A percentile compares a stretch with the other conserved stretches of the same genome.
These are phyloP conservation scores for Aphidius ervi DNA, from an alignment of 1,140 invertebrate genomes.

Conservation along the genomic window DNA sequence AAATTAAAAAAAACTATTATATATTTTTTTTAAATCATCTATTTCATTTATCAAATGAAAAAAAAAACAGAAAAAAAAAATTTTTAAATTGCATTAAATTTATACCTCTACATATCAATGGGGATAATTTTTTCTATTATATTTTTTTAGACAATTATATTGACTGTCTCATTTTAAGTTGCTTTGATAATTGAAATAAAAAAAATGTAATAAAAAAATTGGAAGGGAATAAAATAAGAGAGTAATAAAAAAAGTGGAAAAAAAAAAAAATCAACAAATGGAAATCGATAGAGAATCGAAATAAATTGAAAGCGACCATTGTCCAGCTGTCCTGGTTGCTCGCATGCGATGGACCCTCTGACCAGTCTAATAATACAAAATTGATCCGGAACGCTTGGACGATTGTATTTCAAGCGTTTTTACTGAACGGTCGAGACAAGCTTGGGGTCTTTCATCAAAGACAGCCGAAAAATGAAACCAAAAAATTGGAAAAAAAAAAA, in stretches of 20 bases:
- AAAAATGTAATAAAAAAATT: constrained; percentile 11
- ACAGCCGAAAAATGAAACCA: constrained; percentile 15
- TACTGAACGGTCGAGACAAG: constrained; percentile 10
- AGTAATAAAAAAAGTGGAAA: constrained; percentile 12
- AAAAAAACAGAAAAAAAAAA: too few relatives aligned
- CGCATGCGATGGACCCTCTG: constrained; percentile 29
- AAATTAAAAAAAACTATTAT: too few relatives aligned
- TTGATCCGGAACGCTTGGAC: constrained; percentile 41
- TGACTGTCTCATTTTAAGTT: constrained; percentile 11
- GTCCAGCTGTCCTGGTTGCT: constrained; percentile 41
- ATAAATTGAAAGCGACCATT: constrained; percentile 30
- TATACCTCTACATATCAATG: neutral
- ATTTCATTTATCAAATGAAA: too few relatives aligned
- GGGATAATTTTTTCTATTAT: neutral
- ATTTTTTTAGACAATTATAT: neutral
- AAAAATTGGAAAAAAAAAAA: constrained; percentile 27
- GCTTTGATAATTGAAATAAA: neutral
- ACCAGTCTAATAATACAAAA: constrained; percentile 41
- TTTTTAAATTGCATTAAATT: too few relatives aligned
- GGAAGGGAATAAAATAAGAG: neutral
- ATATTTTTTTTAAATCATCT: too few relatives aligned
- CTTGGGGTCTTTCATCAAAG: constrained; percentile 33
- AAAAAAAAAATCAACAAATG: constrained; percentile 21
- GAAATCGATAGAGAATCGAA: constrained; percentile 27
- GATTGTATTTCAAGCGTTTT: constrained; percentile 44